Evolutionary conservation across 1,140 invertebrate genomes (phyloP), one percentile per base, ranked within the genome.

Genomic region (Oryzaephilus surinamensis): DNA sequence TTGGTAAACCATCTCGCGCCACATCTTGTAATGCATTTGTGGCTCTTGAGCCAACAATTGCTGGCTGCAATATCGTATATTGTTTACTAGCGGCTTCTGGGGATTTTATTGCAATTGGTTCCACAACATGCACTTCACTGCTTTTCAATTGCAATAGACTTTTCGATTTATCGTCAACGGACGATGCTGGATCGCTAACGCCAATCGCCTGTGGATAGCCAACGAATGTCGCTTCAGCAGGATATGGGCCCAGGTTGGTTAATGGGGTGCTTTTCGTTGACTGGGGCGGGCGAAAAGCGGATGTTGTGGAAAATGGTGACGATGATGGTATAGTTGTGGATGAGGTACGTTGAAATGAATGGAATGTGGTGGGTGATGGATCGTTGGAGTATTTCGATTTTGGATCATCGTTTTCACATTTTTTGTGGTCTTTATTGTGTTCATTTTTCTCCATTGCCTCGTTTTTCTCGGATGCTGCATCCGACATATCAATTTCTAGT

Each of bases 11-110:
- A 41, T 79, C 77, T 10, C 77, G 58, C 2, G 75, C 68, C 5
- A 79, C 76, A 52, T 86, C 83, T 53, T 86, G 82, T 31, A 86
- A 71, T 0, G 81, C 81, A 12, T 77, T 81, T 1, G 82, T 81
- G 0, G 81, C 81, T 18, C 81, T 71, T 4, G 82, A 85, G 2
- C 80, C 78, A 0, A 75, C 70, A 10, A 76, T 78, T 6, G 84
- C 83, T 1, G 84, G 84, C 55, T 88, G 84, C 11, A 87, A 64
- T 32, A 86, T 84, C 10, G 84, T 88, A 51, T 87, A 88, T 51
- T 87, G 83, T 61, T 73, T 42, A 65, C 66, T 20, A 24, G 58
- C 62, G 1, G 63, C 58, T 38, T 74, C 73, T 0, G 73, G 72
- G 13, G 72, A 73, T 13, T 51, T 54, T 20, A 30, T 31, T 18